These are phyloP conservation scores for Heterodera filipjevi DNA, from an alignment of 2,888 invertebrate species.

Conservation along the genomic window DNA sequence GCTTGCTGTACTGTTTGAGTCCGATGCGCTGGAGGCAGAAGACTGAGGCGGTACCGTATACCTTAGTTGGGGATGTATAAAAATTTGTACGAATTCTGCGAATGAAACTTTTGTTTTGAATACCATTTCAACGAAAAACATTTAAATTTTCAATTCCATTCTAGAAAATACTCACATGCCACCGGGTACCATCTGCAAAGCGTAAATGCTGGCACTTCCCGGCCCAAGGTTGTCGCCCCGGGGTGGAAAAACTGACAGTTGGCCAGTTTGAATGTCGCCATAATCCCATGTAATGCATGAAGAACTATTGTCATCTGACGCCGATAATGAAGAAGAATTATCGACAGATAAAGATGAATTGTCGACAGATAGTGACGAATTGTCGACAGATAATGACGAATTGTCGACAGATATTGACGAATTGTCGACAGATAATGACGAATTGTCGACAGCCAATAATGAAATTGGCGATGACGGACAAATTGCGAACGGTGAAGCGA, in stretches of 20 bases:
- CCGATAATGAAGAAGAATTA: not conserved
- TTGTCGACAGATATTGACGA: not conserved
- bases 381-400: not conserved
- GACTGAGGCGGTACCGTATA: not conserved
- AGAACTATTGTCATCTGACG: not conserved
- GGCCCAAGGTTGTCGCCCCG: slow-evolving; percentile 25
- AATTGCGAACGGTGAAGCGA: slow-evolving; percentile 13
- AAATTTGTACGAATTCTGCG: not conserved
- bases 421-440: not conserved
- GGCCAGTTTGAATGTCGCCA: slow-evolving; percentile 1
- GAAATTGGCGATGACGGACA: not conserved
- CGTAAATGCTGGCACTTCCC: slow-evolving; percentile 21
- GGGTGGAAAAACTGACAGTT: slow-evolving; percentile 26
- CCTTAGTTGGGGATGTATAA: not conserved
- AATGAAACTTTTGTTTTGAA: not conserved
- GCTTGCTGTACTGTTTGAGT: not conserved
- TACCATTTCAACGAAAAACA: not conserved
- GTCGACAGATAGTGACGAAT: not conserved
- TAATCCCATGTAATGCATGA: not conserved
- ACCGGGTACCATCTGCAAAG: not conserved
- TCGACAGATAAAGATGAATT: not conserved
- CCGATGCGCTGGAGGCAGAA: not conserved
- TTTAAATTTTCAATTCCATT: not conserved
- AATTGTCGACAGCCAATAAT: not conserved
- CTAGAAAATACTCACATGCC: slow-evolving; percentile 5